Base-by-base conservation (phyloP, 2,888 invertebrate species). In the Cacoxenus indagator region DNA sequence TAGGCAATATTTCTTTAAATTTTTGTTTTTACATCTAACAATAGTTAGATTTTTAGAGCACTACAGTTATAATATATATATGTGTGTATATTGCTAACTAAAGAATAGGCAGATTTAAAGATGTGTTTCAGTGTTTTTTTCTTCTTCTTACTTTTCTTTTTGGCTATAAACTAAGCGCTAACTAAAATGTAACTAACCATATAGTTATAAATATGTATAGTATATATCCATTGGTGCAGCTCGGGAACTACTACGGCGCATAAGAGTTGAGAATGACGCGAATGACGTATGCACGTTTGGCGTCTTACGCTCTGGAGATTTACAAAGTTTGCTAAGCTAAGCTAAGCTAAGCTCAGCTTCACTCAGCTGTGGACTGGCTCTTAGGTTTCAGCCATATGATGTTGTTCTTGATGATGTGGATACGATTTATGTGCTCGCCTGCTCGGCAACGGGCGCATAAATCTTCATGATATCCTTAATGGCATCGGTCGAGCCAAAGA, bases 401-500 rank as follows among this genome's bases (percentile, higher is more conserved):
- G 68, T 54, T 48, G 26, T 55, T 55, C 19, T 43, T 72, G 61
- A n/a, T n/a, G n/a, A n/a, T n/a, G n/a, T 72, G 19, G 57, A 46
- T 31, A 11, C 46, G 9, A 29, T 64, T 51, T 69, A 73, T 73
- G 71, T 72, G 45, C 67, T 73, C 67, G 70, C 75, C 17, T 67
- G 27, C 11, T 17, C 43, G 6, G 70, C 17, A 4, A 29, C 0
- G 11, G 0, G 57, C 14, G 71, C 75, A 46, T 87, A 87, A 17
- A 84, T 71, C n/a, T 69, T 72, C 8, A 91, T 80, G 75, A 94
- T 94, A 31, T 92, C 91, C 66, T 88, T 78, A 5, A 94, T 86
- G 51, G 93, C 92, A 19, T 91, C 91, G 78, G 91, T 90, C 0
- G 95, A 93, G 59, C 98, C 98, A 79, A 96, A 95, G 65, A 94